phyloP scores from a whole-genome alignment of 2,888 invertebrate genomes.

The Stenchaetothrips biformis region DNA sequence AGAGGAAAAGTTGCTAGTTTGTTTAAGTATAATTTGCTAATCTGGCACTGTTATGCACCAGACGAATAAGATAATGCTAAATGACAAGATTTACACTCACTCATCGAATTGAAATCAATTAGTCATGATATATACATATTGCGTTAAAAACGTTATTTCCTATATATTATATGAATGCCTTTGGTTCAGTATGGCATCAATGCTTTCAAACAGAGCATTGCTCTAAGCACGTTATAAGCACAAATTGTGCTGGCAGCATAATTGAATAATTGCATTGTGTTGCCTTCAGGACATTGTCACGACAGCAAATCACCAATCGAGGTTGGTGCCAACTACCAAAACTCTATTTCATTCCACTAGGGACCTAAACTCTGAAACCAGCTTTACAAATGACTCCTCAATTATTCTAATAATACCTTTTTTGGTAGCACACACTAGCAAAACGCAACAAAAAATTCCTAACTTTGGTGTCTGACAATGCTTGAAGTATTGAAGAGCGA shows the following conservation, averaged over 20 bases:
- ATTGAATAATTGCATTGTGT: slow-evolving; percentile 5
- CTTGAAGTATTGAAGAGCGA: too few relatives aligned
- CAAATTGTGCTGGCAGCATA: slow-evolving; percentile 20
- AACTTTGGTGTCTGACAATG: too few relatives aligned
- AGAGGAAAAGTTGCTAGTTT: background rate
- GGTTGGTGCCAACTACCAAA: background rate
- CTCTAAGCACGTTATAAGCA: background rate
- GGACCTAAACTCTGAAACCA: too few relatives aligned
- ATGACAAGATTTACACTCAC: slow-evolving; percentile 23
- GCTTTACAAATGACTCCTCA: too few relatives aligned
- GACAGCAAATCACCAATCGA: slow-evolving; percentile 7
- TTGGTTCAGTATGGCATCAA: slow-evolving; percentile 16
- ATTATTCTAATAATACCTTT: too few relatives aligned
- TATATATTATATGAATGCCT: background rate
- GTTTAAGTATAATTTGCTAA: background rate
- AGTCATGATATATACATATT: slow-evolving; percentile 19
- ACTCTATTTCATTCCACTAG: too few relatives aligned
- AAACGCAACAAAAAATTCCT: too few relatives aligned
- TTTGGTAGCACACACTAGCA: too few relatives aligned
- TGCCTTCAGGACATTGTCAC: slow-evolving; percentile 18
- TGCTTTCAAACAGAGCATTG: background rate
- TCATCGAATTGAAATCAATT: background rate
- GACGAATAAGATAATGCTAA: background rate
- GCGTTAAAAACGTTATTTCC: slow-evolving; percentile 1
- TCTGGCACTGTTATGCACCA: background rate